Percentiles rank a stretch among this genome's conserved stretches.
phyloP scores from a whole-genome alignment of 2,888 invertebrate genomes.

The Heteromurus nitidus region DNA sequence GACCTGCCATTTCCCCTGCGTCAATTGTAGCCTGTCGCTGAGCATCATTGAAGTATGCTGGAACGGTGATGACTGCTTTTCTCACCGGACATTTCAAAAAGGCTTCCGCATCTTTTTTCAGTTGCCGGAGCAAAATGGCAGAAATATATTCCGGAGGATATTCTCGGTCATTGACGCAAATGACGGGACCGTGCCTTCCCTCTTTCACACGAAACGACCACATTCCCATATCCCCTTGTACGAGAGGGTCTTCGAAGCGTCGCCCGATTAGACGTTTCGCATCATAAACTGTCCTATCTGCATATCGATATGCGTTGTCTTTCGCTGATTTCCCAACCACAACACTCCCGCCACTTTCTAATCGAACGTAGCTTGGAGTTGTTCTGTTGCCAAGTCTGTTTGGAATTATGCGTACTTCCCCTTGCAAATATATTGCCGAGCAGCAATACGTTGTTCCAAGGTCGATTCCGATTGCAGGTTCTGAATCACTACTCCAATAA shows the following conservation, averaged over 20 bases:
- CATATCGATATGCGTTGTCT: conserved; percentile 81
- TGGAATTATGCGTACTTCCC: conserved; percentile 33
- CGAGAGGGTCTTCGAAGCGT: conserved; percentile 36
- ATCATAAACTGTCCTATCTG: conserved; percentile 81
- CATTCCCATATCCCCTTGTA: conserved; percentile 58
- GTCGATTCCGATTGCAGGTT: conserved; percentile 55
- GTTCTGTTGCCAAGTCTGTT: conserved; percentile 30
- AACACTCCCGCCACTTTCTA: not conserved
- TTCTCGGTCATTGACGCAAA: conserved; percentile 75
- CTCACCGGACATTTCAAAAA: conserved; percentile 77
- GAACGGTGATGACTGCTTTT: conserved; percentile 87
- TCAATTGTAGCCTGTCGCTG: conserved; percentile 86
- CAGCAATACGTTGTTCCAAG: conserved; percentile 56
- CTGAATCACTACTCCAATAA: conserved; percentile 1
- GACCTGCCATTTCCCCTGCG: conserved; percentile 86
- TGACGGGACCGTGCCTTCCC: conserved; percentile 78
- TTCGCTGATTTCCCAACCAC: conserved; percentile 83
- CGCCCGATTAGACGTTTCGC: conserved; percentile 74
- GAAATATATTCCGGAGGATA: conserved; percentile 62
- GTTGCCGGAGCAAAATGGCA: conserved; percentile 43
- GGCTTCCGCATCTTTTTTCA: conserved; percentile 43
- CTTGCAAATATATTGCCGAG: conserved; percentile 17
- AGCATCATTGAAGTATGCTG: conserved; percentile 84
- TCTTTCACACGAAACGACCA: conserved; percentile 74
- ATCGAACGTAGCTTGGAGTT: conserved; percentile 58